Evolutionary conservation across 2,797 vertebrate genomes (phyloP), one percentile per base, ranked within the genome.

Genomic region (Sebastes elongatus): DNA sequence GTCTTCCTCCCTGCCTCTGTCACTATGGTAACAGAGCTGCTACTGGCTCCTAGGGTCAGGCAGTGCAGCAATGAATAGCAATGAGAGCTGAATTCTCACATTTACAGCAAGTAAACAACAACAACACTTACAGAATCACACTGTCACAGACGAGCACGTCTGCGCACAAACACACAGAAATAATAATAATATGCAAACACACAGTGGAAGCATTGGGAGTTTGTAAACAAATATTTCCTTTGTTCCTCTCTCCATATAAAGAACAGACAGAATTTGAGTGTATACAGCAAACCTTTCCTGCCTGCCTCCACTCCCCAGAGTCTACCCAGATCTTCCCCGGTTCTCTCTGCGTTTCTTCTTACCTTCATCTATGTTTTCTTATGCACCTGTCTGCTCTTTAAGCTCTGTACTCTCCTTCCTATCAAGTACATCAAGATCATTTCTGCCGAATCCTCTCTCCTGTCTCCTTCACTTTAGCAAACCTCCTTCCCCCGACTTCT

Each of bases 1-100:
- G 73, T 88, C 84, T 90, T 91, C 86, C 87, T 89, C 74, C 74
- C 89, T 92, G 88, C 87, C 89, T 91, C 85, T 89, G 91, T 95
- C 89, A 80, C 95, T 86, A 95, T 95, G 92, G 93, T 85, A 94
- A 95, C 94, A 88, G 88, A 90, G 89, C 87, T 91, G 85, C 87
- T 86, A 75, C 89, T 74, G 90, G 86, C 80, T 92, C 87, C 86
- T 87, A 82, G 84, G 91, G 87, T 91, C 89, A 92, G 85, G 88
- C 80, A 69, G 90, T 86, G 84, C 87, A 88, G 91, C 85, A 78
- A 67, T 86, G 92, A 93, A 93, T 89, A 92, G 89, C 86, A 90
- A 93, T 90, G 71, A 91, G 82, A 80, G 74, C 83, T 71, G 69
- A 83, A 89, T 87, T 87, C 82, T 75, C 83, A 89, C 80, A 83